Evolutionary conservation across 2,113 vertebrate species (phyloP), one percentile per base, ranked within the genome.

Genomic region (Hyperoodon ampullatus): DNA sequence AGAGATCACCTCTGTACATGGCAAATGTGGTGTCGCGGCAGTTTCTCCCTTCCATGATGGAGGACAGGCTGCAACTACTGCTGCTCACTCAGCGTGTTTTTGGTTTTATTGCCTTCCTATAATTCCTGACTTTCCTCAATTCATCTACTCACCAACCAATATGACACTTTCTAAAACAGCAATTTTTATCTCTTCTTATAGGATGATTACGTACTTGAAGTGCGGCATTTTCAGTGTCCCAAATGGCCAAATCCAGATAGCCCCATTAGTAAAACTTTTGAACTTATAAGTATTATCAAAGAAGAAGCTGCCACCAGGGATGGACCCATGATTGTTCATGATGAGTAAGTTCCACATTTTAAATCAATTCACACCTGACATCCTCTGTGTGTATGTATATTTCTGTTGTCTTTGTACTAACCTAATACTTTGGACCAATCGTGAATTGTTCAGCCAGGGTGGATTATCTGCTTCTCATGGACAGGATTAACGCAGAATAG

Each of bases 191-290:
- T 88, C 3, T 68, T 96, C 89, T 19, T 75, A 71, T 96, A 99
- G 99, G 99, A 99, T 97, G 99, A 99, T 97, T 99, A 99, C 9
- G 98, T 99, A 77, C 98, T 99, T 96, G 99, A 99, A 98, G 99
- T 99, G 96, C 99, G 99, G 88, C 99, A 99, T 97, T 99, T 99
- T 98, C 99, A 99, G 53, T 98, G 99, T 94, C 99, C 99, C 72
- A 99, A 98, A 95, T 99, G 99, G 99, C 99, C 99, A 71, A 99
- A 99, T 98, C 99, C 99, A 14, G 99, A 99, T 98, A 99, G 99
- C 91, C 99, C 99, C 71, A 99, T 99, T 96, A 99, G 99, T 97
- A 99, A 99, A 98, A 99, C 99, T 53, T 99, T 99, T 94, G 99
- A 99, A 98, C 98, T 99, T 82, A 98, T 99, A 95, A 98, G 98